phyloP scores from a whole-genome alignment of 2,113 vertebrate species.

The Carassius gibelio region DNA sequence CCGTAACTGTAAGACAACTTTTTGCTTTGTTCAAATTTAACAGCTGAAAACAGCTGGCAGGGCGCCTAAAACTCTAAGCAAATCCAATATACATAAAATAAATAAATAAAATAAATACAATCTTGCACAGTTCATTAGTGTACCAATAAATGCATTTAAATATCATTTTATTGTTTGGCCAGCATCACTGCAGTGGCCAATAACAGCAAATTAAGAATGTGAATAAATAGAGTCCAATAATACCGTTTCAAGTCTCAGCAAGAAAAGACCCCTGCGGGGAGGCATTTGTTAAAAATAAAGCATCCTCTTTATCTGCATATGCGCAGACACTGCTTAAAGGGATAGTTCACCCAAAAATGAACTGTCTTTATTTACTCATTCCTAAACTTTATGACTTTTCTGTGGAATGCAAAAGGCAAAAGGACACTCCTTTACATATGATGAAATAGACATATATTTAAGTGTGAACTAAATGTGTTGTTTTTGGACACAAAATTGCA shows the following conservation, averaged over 20 bases:
- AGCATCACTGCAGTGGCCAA: conserved; percentile 4
- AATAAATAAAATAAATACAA: not conserved
- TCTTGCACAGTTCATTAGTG: not conserved
- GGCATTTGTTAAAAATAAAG: conserved; percentile 35
- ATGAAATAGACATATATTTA: not conserved
- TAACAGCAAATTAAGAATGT: conserved; percentile 31
- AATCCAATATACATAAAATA: not conserved
- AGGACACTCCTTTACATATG: not conserved
- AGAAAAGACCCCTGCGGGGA: conserved; percentile 24
- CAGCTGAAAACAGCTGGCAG: not conserved
- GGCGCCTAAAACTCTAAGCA: not conserved
- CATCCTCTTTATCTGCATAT: conserved; percentile 11
- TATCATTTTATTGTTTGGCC: not conserved
- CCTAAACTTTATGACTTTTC: not conserved
- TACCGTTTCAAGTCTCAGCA: conserved; percentile 43
- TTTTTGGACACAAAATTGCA: no score
- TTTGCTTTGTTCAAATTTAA: not conserved
- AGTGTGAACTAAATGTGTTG: no score
- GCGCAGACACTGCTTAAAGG: conserved; percentile 12
- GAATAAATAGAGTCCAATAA: conserved; percentile 37
- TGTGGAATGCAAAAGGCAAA: not conserved
- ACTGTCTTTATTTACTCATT: conserved; percentile 20
- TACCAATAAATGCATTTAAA: conserved; percentile 6
- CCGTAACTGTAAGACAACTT: not conserved
- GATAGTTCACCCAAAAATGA: conserved; percentile 16